These are phyloP conservation scores for Myxocyprinus asiaticus DNA, from an alignment of 2,113 vertebrate genomes.

Conservation along the genomic window DNA sequence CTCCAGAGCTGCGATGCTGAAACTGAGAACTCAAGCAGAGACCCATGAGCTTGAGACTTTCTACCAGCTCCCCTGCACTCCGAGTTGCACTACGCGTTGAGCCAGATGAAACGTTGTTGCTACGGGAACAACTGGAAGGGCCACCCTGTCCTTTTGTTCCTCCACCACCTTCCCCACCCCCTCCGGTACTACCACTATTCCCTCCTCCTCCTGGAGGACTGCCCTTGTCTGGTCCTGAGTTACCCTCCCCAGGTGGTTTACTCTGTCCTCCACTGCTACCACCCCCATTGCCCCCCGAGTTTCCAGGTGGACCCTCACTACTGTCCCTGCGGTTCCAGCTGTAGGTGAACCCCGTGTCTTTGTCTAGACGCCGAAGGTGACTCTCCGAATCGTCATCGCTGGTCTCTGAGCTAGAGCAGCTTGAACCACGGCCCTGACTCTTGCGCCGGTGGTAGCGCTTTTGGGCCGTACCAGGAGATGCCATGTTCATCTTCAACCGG, in stretches of 20 bases:
- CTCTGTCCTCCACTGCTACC: slow-evolving; percentile 80
- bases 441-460: slow-evolving; percentile 92
- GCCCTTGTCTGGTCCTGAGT: slow-evolving; percentile 76
- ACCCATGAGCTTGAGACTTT: slow-evolving; percentile 93
- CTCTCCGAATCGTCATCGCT: slow-evolving; percentile 96
- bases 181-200: slow-evolving; percentile 77
- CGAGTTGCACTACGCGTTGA: slow-evolving; percentile 76
- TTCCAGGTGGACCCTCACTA: slow-evolving; percentile 91
- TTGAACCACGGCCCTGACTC: slow-evolving; percentile 93
- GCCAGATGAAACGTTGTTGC: slow-evolving; percentile 74
- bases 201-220: slow-evolving; percentile 78
- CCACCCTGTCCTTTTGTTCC: slow-evolving; percentile 74
- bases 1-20: slow-evolving; percentile 68
- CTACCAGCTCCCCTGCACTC: slow-evolving; percentile 83
- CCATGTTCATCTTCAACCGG: slow-evolving; percentile 93
- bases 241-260: slow-evolving; percentile 78
- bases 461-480: slow-evolving; percentile 86
- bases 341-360: slow-evolving; percentile 87
- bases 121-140: slow-evolving; percentile 77
- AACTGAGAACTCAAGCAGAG: slow-evolving; percentile 90
- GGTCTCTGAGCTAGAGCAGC: slow-evolving; percentile 95
- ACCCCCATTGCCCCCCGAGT: slow-evolving; percentile 78
- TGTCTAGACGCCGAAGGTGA: slow-evolving; percentile 86
- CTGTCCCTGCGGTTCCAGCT: slow-evolving; percentile 91
- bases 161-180: slow-evolving; percentile 74